Evolutionary conservation across 2,888 invertebrate genomes (phyloP).

Genomic region (Campoplex capitator): DNA sequence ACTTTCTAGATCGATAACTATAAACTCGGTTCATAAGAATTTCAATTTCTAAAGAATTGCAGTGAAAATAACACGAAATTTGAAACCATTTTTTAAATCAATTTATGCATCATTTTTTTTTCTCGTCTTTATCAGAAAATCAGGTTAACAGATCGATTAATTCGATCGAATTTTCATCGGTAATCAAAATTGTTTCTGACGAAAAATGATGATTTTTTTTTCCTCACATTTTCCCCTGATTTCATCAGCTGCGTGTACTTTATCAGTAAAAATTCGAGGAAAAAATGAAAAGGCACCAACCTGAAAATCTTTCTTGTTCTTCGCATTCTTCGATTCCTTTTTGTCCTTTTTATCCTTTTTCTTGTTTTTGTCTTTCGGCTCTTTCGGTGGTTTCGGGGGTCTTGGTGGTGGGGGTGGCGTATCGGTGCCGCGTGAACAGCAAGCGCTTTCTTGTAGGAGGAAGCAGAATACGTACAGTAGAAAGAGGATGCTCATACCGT

Average conservation of each 20-base stretch:
- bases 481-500: constrained; percentile 96
- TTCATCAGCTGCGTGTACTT: not conserved
- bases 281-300: constrained; percentile 76
- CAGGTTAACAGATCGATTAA: not conserved
- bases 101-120: not conserved
- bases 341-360: constrained; percentile 87
- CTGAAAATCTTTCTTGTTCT: constrained; percentile 86
- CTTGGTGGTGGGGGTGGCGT: constrained; percentile 88
- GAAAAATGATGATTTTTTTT: too few species aligned
- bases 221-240: too few species aligned
- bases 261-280: not conserved
- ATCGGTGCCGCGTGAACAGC: constrained; percentile 90
- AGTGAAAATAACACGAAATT: not conserved
- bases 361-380: constrained; percentile 90
- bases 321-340: constrained; percentile 86
- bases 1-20: constrained; percentile 53
- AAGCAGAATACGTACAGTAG: constrained; percentile 97
- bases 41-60: not conserved
- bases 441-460: constrained; percentile 95
- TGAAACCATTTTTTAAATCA: not conserved
- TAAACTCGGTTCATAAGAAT: constrained; percentile 3
- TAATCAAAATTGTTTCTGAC: too few species aligned
- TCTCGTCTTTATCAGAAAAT: not conserved
- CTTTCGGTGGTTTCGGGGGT: constrained; percentile 88
- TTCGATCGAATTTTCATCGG: not conserved